Percentiles rank a stretch among this genome's conserved stretches.
Conservation (phyloP, 2,113 vertebrate species). For the Ranitomeya imitator region DNA sequence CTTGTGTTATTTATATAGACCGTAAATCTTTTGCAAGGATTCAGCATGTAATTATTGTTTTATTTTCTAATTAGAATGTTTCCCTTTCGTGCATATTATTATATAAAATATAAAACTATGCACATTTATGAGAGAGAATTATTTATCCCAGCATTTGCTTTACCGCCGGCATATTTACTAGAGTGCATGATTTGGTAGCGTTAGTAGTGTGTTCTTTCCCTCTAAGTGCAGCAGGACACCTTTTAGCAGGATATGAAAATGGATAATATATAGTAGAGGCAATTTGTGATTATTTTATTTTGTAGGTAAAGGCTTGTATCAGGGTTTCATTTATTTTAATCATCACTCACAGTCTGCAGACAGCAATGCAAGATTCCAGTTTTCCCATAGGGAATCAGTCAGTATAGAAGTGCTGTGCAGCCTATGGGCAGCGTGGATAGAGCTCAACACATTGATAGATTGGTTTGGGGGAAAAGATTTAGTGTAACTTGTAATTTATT, state of each 20-base stretch:
- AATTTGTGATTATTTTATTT: background rate
- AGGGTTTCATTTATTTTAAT: background rate
- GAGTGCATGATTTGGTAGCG: conserved; percentile 39
- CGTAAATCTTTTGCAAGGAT: conserved; percentile 49
- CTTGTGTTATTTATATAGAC: conserved; percentile 50
- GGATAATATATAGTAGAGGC: background rate
- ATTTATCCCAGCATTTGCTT: conserved; percentile 45
- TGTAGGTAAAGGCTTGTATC: background rate
- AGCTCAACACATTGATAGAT: too few relatives aligned
- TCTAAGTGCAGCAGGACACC: background rate
- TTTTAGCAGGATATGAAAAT: background rate
- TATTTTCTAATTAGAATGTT: conserved; percentile 56
- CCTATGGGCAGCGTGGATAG: too few relatives aligned
- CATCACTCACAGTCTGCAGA: background rate
- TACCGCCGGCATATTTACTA: conserved; percentile 37
- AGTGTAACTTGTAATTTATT: too few relatives aligned
- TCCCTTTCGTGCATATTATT: conserved; percentile 54
- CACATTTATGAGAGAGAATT: conserved; percentile 50
- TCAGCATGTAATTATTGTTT: conserved; percentile 51
- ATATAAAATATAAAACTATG: conserved; percentile 52
- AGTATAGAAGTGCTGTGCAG: too few relatives aligned
- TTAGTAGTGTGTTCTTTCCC: conserved; percentile 9
- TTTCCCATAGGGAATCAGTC: background rate
- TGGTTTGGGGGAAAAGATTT: too few relatives aligned
- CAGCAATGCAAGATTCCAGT: background rate